Evolutionary conservation across 2,888 invertebrate genomes (phyloP), one percentile per base, ranked within the genome.

Genomic region (Neria commutata): DNA sequence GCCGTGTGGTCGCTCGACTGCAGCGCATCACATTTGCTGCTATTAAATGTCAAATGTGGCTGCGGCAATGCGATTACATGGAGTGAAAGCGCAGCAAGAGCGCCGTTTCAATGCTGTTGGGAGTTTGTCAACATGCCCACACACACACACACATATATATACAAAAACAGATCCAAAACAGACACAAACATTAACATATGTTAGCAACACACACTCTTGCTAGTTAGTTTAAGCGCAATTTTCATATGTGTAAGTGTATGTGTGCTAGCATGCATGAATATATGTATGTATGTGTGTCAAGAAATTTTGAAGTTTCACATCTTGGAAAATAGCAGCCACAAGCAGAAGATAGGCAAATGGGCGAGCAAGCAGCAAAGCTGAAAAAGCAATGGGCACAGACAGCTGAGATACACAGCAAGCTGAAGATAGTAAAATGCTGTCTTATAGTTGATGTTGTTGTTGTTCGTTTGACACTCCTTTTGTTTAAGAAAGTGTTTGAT

Each of bases 41-140:
- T n/a, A 19, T 8, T 19, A 17, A 42, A 42, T 42, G 42, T 42
- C 42, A 21, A 8, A 42, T 42, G 17, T 6, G n/a, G 17, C n/a
- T n/a, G 10, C 6, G 37, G 54, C 51, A 58, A 49, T 54, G 47
- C 51, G 33, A 59, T 55, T 51, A 49, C 52, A 49, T 40, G 57
- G 55, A 64, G 63, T 61, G 63, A 64, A 64, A 64, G 63, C 59
- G 63, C 50, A 57, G 50, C 61, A 48, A 48, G 59, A 53, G 23
- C 48, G 48, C 3, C 11, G 14, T 25, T 47, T 34, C 46, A 23
- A 46, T 46, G 46, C 21, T 24, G 45, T 24, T 23, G 19, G 23
- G 53, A 48, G 21, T 37, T 57, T 62, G 62, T 62, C 60, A 62
- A 56, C 56, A 24, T 37, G 26, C 34, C 50, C 11, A 21, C 17